Conservation (phyloP, 2,113 vertebrate genomes). For the Macrotis lagotis region DNA sequence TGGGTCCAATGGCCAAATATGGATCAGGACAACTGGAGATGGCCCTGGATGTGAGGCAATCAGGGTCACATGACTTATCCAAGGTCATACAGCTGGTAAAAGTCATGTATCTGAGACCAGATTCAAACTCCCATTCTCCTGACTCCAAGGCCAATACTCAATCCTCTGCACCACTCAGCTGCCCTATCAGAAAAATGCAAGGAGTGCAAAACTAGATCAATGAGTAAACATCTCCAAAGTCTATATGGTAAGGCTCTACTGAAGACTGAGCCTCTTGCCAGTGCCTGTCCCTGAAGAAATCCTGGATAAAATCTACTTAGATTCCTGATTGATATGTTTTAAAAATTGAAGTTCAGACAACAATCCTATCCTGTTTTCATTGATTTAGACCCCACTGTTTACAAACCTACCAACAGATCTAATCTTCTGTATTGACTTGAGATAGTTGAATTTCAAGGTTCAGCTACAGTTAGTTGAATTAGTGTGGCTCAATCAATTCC, state of each 20-base stretch:
- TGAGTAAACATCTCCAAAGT: background rate
- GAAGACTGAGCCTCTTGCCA: background rate
- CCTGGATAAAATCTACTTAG: background rate
- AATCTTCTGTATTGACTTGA: background rate
- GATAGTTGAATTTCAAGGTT: background rate
- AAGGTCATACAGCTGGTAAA: no score
- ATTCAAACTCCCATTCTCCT: no score
- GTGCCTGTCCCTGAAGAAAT: background rate
- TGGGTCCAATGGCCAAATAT: no score
- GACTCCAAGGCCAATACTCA: no score
- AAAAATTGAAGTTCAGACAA: background rate
- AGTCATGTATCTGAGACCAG: no score
- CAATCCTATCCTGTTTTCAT: background rate
- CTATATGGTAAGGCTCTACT: background rate
- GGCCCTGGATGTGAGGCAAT: no score
- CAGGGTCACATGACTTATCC: no score
- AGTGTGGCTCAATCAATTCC: slow-evolving; percentile 33
- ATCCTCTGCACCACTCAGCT: no score
- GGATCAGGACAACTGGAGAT: no score
- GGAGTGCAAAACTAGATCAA: background rate
- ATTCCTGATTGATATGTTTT: background rate
- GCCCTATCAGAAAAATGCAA: background rate
- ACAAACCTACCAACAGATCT: background rate
- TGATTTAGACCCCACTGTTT: background rate
- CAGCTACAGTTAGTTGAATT: background rate